phyloP scores from a whole-genome alignment of 2,113 vertebrate species.

The Steatornis caripensis region DNA sequence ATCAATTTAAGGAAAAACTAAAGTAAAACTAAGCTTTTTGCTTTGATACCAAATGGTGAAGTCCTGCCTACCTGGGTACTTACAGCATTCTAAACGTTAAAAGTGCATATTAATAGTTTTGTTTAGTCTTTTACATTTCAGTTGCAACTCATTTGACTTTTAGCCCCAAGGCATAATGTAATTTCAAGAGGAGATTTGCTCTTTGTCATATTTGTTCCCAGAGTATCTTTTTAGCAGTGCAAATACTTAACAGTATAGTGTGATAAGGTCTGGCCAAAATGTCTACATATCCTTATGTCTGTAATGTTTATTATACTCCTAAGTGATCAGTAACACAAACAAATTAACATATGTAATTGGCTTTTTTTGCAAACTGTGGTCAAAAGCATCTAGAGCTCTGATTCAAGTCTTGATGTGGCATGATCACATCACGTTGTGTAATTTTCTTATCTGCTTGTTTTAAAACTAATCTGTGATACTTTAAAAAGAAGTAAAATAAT shows the following conservation, averaged over 20 bases:
- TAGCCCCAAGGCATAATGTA: not conserved
- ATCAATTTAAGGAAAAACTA: not conserved
- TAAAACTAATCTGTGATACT: not conserved
- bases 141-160: not conserved
- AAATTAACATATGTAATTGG: not conserved
- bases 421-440: accelerated
- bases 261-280: not conserved
- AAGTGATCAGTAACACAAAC: not conserved
- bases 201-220: not conserved
- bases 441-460: not conserved
- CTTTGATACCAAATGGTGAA: not conserved
- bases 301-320: not conserved
- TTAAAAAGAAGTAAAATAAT: too few relatives aligned
- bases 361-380: not conserved
- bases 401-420: accelerated
- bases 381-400: not conserved
- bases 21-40: not conserved
- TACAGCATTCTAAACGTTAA: not conserved
- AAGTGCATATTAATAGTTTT: not conserved
- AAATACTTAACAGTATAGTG: not conserved
- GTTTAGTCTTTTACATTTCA: not conserved
- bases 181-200: not conserved
- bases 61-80: not conserved
- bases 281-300: not conserved
- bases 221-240: not conserved